Conservation (phyloP, 2,113 vertebrate genomes). For the Scomber japonicus region DNA sequence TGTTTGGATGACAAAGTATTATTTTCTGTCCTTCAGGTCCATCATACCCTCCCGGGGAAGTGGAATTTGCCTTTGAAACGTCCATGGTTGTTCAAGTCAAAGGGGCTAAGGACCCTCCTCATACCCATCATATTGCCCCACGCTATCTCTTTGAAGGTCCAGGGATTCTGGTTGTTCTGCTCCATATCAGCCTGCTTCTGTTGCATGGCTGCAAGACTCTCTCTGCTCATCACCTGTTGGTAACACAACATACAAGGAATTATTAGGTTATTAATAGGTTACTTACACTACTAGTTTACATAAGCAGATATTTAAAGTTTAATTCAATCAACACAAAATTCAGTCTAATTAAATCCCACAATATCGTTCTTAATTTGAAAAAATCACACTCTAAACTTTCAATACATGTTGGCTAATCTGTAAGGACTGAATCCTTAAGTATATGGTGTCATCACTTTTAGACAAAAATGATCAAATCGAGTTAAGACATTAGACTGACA, state of each 20-base stretch:
- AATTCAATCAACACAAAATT: no score
- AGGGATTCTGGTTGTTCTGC: constrained; percentile 93
- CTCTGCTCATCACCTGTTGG: constrained; percentile 84
- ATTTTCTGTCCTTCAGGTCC: constrained; percentile 1
- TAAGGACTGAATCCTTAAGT: neutral
- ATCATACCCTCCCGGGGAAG: constrained; percentile 86
- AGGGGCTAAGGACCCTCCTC: constrained; percentile 90
- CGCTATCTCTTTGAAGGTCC: constrained; percentile 91
- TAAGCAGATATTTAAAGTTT: no score
- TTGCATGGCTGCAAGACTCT: constrained; percentile 82
- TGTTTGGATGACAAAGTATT: neutral
- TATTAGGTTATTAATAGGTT: no score
- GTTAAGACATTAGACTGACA: neutral
- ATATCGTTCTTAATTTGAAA: no score
- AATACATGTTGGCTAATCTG: no score
- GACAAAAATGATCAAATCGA: neutral
- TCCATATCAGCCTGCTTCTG: constrained; percentile 78
- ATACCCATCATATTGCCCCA: constrained; percentile 92
- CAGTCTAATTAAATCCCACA: no score
- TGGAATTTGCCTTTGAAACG: constrained; percentile 91
- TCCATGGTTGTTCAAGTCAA: constrained; percentile 88
- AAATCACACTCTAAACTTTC: no score
- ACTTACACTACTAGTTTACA: no score
- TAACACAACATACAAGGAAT: neutral
- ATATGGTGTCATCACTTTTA: neutral